Base-by-base conservation (phyloP, 2,113 vertebrate genomes). In the Planiliza haematocheilus region DNA sequence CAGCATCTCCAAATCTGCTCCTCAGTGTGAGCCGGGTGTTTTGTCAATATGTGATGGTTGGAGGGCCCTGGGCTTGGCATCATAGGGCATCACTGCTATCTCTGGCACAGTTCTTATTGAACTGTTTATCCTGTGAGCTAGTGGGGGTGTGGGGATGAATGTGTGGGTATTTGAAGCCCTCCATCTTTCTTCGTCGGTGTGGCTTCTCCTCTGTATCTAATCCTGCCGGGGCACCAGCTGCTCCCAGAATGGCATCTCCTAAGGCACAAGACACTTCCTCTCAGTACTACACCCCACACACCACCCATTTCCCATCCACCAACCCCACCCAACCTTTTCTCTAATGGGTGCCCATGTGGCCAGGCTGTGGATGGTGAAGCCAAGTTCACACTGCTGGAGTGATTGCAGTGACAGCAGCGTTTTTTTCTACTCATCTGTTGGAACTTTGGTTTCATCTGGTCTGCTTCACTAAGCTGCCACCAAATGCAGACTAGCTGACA, bases 111-210 rank as follows among this genome's bases (percentile, higher is more conserved):
- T 13, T 86, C 73, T 70, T 75, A 79, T 77, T 82, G 84, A 78
- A 80, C 69, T 81, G 74, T 87, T 82, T 83, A 81, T 63, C 79
- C 76, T 37, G 18, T 66, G 74, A 52, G 58, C 38, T 34, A 49
- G 24, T 53, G 21, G 46, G 49, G 42, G 56, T 45, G 51, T 46
- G 55, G 58, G 42, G 34, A 34, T 56, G 65, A 46, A 24, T 53
- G 66, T 46, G 69, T 85, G 80, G 79, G 74, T 55, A 75, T 87
- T 85, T 86, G 85, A 90, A 82, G 83, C 76, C 86, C 83, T 90
- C 82, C 81, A 86, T 87, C 86, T 87, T 88, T 79, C 14, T 82
- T 76, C 86, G 85, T 86, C 86, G 87, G 70, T 2, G 2, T 86
- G 62, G 34, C 57, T 85, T 87, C 72, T 85, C 58, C 42, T 79